Evolutionary conservation across 2,888 invertebrate genomes (phyloP).

Genomic region (Cheilosia variabilis): DNA sequence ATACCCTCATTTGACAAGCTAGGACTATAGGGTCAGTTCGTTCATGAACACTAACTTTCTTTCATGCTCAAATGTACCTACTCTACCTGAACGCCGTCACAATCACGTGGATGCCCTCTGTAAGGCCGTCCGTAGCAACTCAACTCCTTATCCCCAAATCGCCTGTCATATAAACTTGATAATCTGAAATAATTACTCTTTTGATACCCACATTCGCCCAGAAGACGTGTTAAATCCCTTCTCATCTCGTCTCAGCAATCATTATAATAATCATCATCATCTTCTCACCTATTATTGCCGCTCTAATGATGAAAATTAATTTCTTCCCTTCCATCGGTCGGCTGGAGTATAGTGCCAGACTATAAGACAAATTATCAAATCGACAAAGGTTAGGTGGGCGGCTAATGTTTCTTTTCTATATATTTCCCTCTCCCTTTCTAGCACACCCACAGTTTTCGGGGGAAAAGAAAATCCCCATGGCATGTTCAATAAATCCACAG

Average conservation of each 20-base stretch:
- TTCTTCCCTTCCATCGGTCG: constrained; percentile 17
- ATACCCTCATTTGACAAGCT: too few species aligned
- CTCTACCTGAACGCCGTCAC: too few species aligned
- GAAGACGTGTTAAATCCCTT: constrained; percentile 4
- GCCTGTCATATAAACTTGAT: constrained; percentile 17
- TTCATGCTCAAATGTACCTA: too few species aligned
- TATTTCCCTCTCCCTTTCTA: not conserved
- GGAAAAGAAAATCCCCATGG: constrained; percentile 50
- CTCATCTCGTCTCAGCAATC: constrained; percentile 37
- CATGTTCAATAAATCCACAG: constrained; percentile 72
- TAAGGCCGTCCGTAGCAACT: not conserved
- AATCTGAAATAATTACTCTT: constrained; percentile 47
- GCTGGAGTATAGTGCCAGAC: not conserved
- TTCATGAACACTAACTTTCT: too few species aligned
- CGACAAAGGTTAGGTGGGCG: constrained; percentile 57
- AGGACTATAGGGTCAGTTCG: too few species aligned
- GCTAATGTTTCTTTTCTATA: constrained; percentile 9
- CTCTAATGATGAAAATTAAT: constrained; percentile 70
- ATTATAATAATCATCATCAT: constrained; percentile 47
- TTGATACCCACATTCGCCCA: constrained; percentile 8
- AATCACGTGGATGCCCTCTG: too few species aligned
- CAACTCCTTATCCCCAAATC: not conserved
- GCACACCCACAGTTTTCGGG: not conserved
- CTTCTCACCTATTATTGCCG: constrained; percentile 55
- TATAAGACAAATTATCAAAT: constrained; percentile 69